phyloP scores from a whole-genome alignment of 2,888 invertebrate species.

The Zelleria hepariella region DNA sequence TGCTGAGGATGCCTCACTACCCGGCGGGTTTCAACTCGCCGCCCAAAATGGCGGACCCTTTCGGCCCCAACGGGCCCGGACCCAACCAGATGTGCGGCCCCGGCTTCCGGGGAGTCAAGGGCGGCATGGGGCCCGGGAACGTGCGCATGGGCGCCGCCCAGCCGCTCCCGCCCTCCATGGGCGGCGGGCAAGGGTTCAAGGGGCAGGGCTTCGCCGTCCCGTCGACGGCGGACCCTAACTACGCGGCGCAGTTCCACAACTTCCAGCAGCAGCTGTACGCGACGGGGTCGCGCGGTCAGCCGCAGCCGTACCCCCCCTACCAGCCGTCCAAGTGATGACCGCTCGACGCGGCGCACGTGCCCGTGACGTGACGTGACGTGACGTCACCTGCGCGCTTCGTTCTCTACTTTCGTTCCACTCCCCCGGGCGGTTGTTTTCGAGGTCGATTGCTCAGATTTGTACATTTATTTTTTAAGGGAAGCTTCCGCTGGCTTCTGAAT shows the following conservation, averaged over 20 bases:
- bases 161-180: slow-evolving; percentile 84
- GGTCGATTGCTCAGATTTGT: background rate
- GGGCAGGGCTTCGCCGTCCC: slow-evolving; percentile 87
- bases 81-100: slow-evolving; percentile 44
- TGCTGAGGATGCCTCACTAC: slow-evolving; percentile 64
- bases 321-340: slow-evolving; percentile 59
- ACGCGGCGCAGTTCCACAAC: slow-evolving; percentile 95
- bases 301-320: slow-evolving; percentile 58
- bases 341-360: slow-evolving; percentile 17
- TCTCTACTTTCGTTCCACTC: background rate
- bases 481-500: background rate
- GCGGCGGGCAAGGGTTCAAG: slow-evolving; percentile 78
- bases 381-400: background rate
- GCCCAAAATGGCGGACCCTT: slow-evolving; percentile 58
- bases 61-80: slow-evolving; percentile 28
- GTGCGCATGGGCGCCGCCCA: slow-evolving; percentile 72
- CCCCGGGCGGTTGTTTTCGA: background rate
- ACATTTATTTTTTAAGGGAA: background rate
- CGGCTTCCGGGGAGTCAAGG: slow-evolving; percentile 53
- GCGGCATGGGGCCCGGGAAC: slow-evolving; percentile 42
- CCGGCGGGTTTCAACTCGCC: slow-evolving; percentile 58
- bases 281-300: slow-evolving; percentile 71
- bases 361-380: background rate
- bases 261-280: slow-evolving; percentile 96
- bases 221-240: slow-evolving; percentile 90